These are phyloP conservation scores for Drosophila simulans DNA, from an alignment of 1,140 invertebrate genomes.

Conservation along the genomic window DNA sequence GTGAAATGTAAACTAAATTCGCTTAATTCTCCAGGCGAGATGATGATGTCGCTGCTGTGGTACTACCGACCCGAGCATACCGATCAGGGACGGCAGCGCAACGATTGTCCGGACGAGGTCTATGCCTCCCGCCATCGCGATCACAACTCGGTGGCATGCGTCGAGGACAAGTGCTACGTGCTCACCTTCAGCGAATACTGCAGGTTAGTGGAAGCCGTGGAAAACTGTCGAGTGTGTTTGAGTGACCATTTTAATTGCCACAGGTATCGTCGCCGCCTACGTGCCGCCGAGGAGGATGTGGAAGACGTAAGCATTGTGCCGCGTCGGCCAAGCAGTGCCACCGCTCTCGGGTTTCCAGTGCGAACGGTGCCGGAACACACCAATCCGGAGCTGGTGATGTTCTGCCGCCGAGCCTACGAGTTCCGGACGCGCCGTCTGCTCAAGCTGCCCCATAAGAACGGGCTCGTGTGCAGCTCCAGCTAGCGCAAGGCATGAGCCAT, in stretches of 20 bases:
- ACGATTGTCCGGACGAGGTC: slow-evolving; percentile 94
- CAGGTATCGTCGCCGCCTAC: slow-evolving; percentile 86
- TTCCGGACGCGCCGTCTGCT: slow-evolving; percentile 93
- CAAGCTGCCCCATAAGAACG: slow-evolving; percentile 87
- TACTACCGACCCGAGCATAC: slow-evolving; percentile 99
- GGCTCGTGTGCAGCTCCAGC: slow-evolving; percentile 50
- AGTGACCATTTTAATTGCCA: background rate
- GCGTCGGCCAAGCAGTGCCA: slow-evolving; percentile 29
- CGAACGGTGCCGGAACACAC: slow-evolving; percentile 89
- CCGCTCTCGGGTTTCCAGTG: slow-evolving; percentile 55
- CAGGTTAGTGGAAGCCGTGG: slow-evolving; percentile 87
- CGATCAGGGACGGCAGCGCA: slow-evolving; percentile 91
- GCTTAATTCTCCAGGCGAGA: slow-evolving; percentile 89
- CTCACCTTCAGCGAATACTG: slow-evolving; percentile 98
- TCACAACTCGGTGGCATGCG: slow-evolving; percentile 97
- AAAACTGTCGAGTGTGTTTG: background rate
- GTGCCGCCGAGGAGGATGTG: slow-evolving; percentile 86
- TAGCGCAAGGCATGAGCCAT: slow-evolving; percentile 26
- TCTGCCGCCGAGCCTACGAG: slow-evolving; percentile 97
- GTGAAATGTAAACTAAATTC: background rate
- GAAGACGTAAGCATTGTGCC: slow-evolving; percentile 78
- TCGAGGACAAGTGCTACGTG: slow-evolving; percentile 99
- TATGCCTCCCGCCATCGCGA: slow-evolving; percentile 98
- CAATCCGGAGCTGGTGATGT: slow-evolving; percentile 94
- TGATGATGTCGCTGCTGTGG: slow-evolving; percentile 98